Evolutionary conservation across 2,113 vertebrate genomes (phyloP).

Genomic region (Pungitius pungitius): DNA sequence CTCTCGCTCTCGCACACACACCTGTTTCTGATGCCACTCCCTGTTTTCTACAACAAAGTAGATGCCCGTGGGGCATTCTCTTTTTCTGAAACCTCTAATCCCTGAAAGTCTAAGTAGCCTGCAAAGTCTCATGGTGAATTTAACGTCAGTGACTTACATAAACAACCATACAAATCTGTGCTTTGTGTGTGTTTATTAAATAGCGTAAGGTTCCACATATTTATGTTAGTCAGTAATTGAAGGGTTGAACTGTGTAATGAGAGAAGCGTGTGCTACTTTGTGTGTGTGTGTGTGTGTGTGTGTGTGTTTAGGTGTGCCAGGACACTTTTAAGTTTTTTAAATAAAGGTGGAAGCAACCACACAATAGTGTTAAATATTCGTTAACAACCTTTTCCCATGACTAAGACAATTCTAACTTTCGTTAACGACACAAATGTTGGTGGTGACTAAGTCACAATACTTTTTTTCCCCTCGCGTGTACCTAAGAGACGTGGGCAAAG

Average conservation of each 20-base stretch:
- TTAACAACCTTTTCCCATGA: too few species aligned
- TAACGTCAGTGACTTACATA: slow-evolving; percentile 2
- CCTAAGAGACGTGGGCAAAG: too few species aligned
- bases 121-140: slow-evolving; percentile 6
- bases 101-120: background rate
- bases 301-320: slow-evolving; percentile 15
- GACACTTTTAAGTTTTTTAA: too few species aligned
- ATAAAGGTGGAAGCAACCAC: too few species aligned
- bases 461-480: too few species aligned
- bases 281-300: background rate
- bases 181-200: background rate
- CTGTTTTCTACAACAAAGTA: slow-evolving; percentile 8
- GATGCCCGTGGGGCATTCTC: background rate
- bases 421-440: too few species aligned
- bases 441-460: too few species aligned
- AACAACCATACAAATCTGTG: background rate
- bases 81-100: background rate
- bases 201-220: background rate
- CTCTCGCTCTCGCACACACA: background rate
- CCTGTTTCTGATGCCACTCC: slow-evolving; percentile 22
- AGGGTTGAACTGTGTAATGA: background rate
- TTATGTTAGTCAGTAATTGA: background rate
- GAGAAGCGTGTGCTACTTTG: background rate
- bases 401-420: too few species aligned
- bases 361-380: too few species aligned